Evolutionary conservation across 2,888 invertebrate species (phyloP), one percentile per base, ranked within the genome.

Genomic region (Zhuqinia jingwanae): DNA sequence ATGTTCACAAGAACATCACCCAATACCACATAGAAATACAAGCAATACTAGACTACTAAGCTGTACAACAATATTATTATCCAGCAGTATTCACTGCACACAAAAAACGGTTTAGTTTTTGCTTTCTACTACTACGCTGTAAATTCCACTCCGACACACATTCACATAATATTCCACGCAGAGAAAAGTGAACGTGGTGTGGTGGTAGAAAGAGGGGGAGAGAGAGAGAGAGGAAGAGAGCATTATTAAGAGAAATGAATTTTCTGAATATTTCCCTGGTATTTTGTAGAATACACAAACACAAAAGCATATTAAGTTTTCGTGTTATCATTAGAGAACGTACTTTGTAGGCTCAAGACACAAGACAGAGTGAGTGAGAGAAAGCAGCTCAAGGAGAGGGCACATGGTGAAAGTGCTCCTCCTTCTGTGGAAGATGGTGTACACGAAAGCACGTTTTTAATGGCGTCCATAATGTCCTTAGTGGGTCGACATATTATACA

Each of bases 401-500:
- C 17, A 36, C 36, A 36, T 36, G 36, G n/a, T n/a, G n/a, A n/a
- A n/a, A n/a, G n/a, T n/a, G n/a, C n/a, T n/a, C n/a, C n/a, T n/a
- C n/a, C n/a, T n/a, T n/a, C n/a, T 3, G 68, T 50, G 11, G 45
- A 42, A n/a, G 63, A 63, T 60, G 82, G 50, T 53, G 53, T 53
- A 53, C 17, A 53, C 50, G 50, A 73, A 73, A 53, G 50, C 27
- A 22, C 11, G 73, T 73, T 68, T 73, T 68, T 42, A 73, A 73
- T 73, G 73, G 53, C 73, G 53, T 73, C 27, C 17, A 17, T 53
- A 53, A 53, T 73, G 73, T 73, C 30, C 50, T 73, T 73, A 73
- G 73, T 73, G 53, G 73, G 73, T 76, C 58, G 58, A 56, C 76
- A 56, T 76, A 42, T 58, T 17, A 3, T 6, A 6, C 58, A 27